A percentile compares a stretch with the other conserved stretches of the same genome.
These are phyloP conservation scores for Riparia riparia DNA, from an alignment of 2,113 vertebrate genomes.

Conservation along the genomic window DNA sequence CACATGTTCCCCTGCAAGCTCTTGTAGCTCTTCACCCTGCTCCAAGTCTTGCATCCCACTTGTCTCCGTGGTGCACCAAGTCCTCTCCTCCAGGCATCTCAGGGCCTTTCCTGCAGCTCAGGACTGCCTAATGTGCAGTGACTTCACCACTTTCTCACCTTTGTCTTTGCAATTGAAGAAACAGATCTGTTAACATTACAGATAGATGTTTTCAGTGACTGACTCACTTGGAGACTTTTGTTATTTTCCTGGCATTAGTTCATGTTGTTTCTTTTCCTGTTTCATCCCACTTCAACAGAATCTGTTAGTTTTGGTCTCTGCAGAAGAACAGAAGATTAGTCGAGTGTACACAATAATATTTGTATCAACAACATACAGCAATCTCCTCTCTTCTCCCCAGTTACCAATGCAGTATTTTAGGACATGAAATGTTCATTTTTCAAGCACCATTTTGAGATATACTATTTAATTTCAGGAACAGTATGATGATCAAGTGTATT, in stretches of 20 bases:
- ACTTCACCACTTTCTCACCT: neutral
- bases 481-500: neutral
- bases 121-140: neutral
- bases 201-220: neutral
- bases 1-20: rapidly evolving
- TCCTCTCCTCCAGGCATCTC: neutral
- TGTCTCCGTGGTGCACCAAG: neutral
- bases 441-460: slow-evolving; percentile 21
- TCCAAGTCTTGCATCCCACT: rapidly evolving
- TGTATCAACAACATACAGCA: neutral
- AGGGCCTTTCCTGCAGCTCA: neutral
- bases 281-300: neutral
- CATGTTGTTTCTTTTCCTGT: neutral
- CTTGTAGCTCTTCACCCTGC: neutral
- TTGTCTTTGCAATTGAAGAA: neutral
- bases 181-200: neutral
- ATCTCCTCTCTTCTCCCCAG: neutral
- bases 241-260: neutral
- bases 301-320: neutral
- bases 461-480: slow-evolving; percentile 2
- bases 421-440: neutral
- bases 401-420: neutral
- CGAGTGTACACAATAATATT: neutral
- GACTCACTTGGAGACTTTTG: neutral
- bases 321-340: neutral